phyloP scores from a whole-genome alignment of 1,140 invertebrate species.

The Eciton burchellii region DNA sequence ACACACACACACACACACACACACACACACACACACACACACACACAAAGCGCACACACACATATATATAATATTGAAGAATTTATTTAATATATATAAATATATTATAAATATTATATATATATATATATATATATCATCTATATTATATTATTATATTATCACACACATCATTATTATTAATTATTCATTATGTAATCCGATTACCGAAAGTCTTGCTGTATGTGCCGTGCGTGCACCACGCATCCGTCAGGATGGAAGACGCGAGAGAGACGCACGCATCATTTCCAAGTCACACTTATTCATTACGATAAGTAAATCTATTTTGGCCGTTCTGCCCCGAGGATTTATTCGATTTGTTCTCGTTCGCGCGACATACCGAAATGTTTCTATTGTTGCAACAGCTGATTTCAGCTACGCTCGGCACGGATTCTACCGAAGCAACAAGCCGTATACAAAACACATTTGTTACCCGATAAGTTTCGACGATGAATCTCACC shows the following conservation, averaged over 20 bases:
- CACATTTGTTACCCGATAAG: constrained; percentile 21
- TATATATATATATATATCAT: constrained; percentile 43
- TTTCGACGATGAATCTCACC: constrained; percentile 30
- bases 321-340: constrained; percentile 41
- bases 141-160: too few relatives aligned
- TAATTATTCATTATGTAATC: constrained; percentile 61
- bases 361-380: constrained; percentile 37
- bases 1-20: constrained; percentile 32
- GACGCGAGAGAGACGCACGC: neutral
- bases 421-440: constrained; percentile 3
- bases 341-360: constrained; percentile 21
- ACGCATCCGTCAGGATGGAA: too few relatives aligned
- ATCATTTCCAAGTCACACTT: constrained; percentile 25
- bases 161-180: constrained; percentile 63
- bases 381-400: constrained; percentile 27
- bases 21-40: constrained; percentile 61
- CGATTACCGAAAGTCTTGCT: constrained; percentile 58
- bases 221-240: constrained; percentile 53
- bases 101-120: neutral
- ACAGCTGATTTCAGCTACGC: neutral
- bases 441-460: neutral
- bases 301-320: neutral
- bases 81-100: too few relatives aligned
- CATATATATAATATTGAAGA: constrained; percentile 47
- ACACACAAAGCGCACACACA: too few relatives aligned